These are phyloP conservation scores for Cuniculus paca DNA, from an alignment of 2,797 vertebrate species.

Conservation along the genomic window DNA sequence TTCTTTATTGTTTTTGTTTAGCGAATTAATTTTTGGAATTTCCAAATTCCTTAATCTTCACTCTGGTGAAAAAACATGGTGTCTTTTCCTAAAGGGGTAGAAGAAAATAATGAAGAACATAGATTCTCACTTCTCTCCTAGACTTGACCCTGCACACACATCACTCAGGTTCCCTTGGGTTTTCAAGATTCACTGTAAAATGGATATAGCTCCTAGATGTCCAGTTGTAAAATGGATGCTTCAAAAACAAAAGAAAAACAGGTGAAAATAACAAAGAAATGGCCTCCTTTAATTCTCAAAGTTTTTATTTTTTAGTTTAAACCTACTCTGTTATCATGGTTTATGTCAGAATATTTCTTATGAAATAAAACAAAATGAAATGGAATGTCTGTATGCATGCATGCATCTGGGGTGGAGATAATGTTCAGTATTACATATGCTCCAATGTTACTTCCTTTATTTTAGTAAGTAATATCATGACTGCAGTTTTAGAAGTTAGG, in stretches of 20 bases:
- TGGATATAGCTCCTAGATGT: background rate
- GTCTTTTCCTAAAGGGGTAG: background rate
- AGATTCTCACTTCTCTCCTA: rapidly evolving
- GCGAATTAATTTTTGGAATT: background rate
- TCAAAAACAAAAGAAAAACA: background rate
- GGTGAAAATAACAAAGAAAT: background rate
- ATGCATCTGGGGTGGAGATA: background rate
- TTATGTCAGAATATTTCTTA: background rate
- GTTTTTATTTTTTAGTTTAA: background rate
- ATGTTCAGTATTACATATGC: background rate
- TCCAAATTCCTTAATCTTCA: background rate
- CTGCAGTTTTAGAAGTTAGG: background rate
- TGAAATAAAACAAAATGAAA: background rate
- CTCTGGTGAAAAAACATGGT: background rate
- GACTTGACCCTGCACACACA: too few species aligned
- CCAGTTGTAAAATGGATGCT: background rate
- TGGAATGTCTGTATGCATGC: background rate
- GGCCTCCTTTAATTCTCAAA: background rate
- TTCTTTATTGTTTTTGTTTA: background rate
- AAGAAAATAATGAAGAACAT: background rate
- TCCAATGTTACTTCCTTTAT: background rate
- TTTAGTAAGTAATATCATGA: background rate
- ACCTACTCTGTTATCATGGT: background rate
- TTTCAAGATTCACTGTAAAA: background rate
- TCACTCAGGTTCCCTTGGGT: too few species aligned